phyloP scores from a whole-genome alignment of 1,140 invertebrate genomes.

The Teleopsis dalmanni region DNA sequence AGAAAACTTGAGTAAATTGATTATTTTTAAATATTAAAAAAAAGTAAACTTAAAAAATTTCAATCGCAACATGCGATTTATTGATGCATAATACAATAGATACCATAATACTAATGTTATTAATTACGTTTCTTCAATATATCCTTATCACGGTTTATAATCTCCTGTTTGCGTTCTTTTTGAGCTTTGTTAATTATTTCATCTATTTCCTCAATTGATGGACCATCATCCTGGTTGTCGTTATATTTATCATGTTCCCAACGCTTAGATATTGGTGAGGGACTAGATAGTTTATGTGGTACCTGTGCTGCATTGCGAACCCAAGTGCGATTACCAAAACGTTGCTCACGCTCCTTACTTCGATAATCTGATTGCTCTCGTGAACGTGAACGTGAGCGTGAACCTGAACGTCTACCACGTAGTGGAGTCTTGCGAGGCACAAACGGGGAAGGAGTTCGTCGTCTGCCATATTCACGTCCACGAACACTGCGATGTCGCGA shows the following conservation, averaged over 20 bases:
- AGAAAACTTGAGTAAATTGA: neutral
- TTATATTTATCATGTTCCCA: conserved; percentile 14
- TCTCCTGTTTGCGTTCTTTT: conserved; percentile 48
- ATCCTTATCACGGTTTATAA: conserved; percentile 46
- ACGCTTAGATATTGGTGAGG: too few relatives aligned
- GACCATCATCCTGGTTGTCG: conserved; percentile 12
- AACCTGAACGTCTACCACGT: conserved; percentile 25
- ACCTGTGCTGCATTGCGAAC: too few relatives aligned
- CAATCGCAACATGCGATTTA: neutral
- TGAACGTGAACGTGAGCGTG: conserved; percentile 8
- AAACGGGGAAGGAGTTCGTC: conserved; percentile 7
- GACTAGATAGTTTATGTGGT: too few relatives aligned
- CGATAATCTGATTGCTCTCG: too few relatives aligned
- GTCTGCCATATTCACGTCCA: conserved; percentile 35
- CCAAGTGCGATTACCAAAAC: too few relatives aligned
- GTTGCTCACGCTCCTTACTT: too few relatives aligned
- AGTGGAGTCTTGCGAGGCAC: conserved; percentile 17
- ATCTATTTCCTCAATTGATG: conserved; percentile 46
- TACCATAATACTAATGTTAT: neutral
- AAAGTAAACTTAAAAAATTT: too few relatives aligned
- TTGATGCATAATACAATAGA: neutral
- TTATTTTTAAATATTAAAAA: neutral
- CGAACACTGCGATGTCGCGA: conserved; percentile 39
- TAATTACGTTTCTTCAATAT: conserved; percentile 33
- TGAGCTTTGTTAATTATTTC: conserved; percentile 48